Base-by-base conservation (phyloP, 2,888 invertebrate species). In the Asteroscopus sphinx region DNA sequence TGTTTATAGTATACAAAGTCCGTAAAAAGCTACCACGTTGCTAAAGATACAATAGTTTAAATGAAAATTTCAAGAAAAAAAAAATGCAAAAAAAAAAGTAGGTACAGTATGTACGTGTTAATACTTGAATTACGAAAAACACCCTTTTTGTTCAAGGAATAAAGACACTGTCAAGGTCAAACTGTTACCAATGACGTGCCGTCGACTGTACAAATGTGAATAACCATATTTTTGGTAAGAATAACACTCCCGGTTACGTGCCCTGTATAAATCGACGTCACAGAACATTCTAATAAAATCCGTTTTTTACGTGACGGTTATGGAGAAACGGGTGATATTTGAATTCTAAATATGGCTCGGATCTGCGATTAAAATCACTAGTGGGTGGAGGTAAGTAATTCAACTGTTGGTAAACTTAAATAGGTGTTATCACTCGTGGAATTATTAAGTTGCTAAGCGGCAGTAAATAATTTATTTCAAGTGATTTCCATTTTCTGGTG, bases 351-450 rank as follows among this genome's bases (percentile, higher is more conserved):
- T 64, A 64, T 30, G 56, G 51, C 1, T 54, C 25, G 37, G 11
- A 17, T 15, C 13, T 16, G 30, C 16, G 48, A 63, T 73, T 46
- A 32, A n/a, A 16, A 57, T 59, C 48, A 3, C 33, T 11, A 26
- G 67, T 67, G 47, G 67, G 68, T 12, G 67, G 47, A 16, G 6
- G 44, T 17, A 48, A 15, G 28, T 41, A 47, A 60, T 57, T 33
- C 49, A 4, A 9, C 42, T 41, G 21, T 51, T 33, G 30, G 36
- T 57, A 44, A 25, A 16, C 15, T 35, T 15, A 15, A 9, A 16
- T 16, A 33, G 1, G 12, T 12, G 36, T 25, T 46, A 6, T 21
- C 4, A n/a, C 2, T 21, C 9, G 25, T 53, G 6, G n/a, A 13
- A 33, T 36, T 41, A 32, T 35, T 39, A 36, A 12, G 16, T 35